A percentile compares a stretch with the other conserved stretches of the same genome.
Evolutionary conservation across 1,140 invertebrate species (phyloP).

Genomic region (Sarcophaga peregrina): DNA sequence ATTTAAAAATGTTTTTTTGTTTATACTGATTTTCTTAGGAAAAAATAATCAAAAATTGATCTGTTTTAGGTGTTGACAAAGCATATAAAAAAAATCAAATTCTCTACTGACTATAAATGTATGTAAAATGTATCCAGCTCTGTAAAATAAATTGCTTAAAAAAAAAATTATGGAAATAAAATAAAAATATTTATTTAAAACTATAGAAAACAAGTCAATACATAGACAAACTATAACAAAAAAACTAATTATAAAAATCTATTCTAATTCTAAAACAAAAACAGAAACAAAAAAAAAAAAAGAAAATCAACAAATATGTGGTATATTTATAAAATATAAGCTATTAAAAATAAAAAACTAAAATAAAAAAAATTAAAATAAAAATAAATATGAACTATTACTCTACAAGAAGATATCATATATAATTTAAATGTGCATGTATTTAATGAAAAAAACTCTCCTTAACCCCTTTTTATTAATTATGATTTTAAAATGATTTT

Average conservation of each 20-base stretch:
- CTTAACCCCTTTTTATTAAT: not conserved
- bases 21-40: too few species aligned
- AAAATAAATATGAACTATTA: slow-evolving; percentile 28
- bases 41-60: too few species aligned
- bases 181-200: not conserved
- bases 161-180: not conserved
- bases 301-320: too few species aligned
- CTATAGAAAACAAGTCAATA: slow-evolving; percentile 10
- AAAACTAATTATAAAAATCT: slow-evolving; percentile 7
- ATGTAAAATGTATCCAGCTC: slow-evolving; percentile 38
- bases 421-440: too few species aligned
- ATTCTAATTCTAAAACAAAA: not conserved
- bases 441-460: not conserved
- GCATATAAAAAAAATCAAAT: not conserved
- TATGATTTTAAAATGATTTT: slow-evolving; percentile 3
- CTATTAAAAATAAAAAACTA: not conserved
- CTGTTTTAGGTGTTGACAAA: too few species aligned
- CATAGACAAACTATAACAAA: slow-evolving; percentile 8
- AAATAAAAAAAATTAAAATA: slow-evolving; percentile 26
- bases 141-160: slow-evolving; percentile 1
- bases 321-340: slow-evolving; percentile 17
- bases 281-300: too few species aligned
- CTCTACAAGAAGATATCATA: slow-evolving; percentile 5
- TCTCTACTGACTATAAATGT: slow-evolving; percentile 13
- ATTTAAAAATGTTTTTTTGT: not conserved